Evolutionary conservation across 2,797 vertebrate genomes (phyloP).

Genomic region (Ambastaia sidthimunki): DNA sequence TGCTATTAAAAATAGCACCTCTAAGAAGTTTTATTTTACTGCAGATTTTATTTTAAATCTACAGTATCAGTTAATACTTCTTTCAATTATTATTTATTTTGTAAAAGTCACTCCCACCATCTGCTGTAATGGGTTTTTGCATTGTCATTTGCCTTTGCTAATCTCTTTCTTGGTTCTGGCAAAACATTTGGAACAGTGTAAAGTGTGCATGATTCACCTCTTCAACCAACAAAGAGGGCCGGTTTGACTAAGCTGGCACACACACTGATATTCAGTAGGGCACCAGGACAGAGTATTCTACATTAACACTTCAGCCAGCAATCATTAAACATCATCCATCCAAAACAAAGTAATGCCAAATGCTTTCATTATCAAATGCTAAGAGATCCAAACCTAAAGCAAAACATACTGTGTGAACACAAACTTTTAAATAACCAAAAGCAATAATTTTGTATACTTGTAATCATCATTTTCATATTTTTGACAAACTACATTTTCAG

Average conservation of each 20-base stretch:
- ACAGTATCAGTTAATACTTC: too few relatives aligned
- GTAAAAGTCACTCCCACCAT: too few relatives aligned
- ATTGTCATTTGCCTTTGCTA: too few relatives aligned
- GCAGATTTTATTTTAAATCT: too few relatives aligned
- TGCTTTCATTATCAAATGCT: background rate
- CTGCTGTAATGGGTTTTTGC: too few relatives aligned
- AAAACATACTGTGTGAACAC: background rate
- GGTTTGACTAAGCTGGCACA: too few relatives aligned
- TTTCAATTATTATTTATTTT: too few relatives aligned
- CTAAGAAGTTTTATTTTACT: too few relatives aligned
- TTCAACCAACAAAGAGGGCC: background rate
- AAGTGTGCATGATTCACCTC: background rate
- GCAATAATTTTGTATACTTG: background rate
- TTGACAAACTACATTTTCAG: background rate
- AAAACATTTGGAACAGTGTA: too few relatives aligned
- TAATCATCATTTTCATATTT: background rate
- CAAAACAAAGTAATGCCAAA: background rate
- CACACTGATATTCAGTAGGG: background rate
- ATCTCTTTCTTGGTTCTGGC: too few relatives aligned
- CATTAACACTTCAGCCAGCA: constrained; percentile 8
- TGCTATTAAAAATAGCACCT: too few relatives aligned
- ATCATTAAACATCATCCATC: constrained; percentile 1
- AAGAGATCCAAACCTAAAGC: background rate
- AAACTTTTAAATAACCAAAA: background rate
- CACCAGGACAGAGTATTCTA: background rate